A percentile compares a stretch with the other conserved stretches of the same genome.
phyloP scores from a whole-genome alignment of 1,140 invertebrate species.

The Eulimnadia texana region DNA sequence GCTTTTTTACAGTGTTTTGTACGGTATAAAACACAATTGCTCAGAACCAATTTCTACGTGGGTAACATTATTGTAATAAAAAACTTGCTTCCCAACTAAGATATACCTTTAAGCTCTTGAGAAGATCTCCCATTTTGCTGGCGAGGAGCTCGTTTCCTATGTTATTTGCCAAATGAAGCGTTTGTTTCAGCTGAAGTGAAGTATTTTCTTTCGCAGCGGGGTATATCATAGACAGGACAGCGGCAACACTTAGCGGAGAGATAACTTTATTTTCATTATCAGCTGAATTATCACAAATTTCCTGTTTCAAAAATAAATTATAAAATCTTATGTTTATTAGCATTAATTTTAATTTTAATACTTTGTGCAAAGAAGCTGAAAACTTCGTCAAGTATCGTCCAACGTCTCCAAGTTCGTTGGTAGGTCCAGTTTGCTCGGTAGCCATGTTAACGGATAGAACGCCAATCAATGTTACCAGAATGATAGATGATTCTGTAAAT shows the following conservation, averaged over 20 bases:
- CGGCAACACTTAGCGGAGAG: slow-evolving; percentile 50
- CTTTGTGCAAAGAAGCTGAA: background rate
- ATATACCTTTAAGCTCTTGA: background rate
- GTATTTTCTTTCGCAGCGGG: slow-evolving; percentile 43
- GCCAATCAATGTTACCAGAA: background rate
- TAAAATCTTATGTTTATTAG: background rate
- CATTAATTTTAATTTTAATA: no score
- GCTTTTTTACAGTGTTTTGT: no score
- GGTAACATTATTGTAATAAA: no score
- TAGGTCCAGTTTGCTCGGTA: no score
- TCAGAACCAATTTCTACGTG: no score
- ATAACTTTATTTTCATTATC: slow-evolving; percentile 42
- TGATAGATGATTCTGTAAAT: background rate
- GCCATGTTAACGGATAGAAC: no score
- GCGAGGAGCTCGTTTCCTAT: background rate
- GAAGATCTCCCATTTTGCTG: background rate
- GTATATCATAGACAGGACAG: slow-evolving; percentile 42
- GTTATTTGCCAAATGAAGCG: slow-evolving; percentile 38
- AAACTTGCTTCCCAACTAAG: no score
- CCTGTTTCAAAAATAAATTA: background rate
- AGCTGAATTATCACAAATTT: background rate
- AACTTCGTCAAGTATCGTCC: background rate
- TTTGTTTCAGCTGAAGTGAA: slow-evolving; percentile 38
- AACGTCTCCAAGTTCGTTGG: no score
- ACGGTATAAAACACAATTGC: no score